Base-by-base conservation (phyloP, 2,797 vertebrate species). In the Fundulus diaphanus region DNA sequence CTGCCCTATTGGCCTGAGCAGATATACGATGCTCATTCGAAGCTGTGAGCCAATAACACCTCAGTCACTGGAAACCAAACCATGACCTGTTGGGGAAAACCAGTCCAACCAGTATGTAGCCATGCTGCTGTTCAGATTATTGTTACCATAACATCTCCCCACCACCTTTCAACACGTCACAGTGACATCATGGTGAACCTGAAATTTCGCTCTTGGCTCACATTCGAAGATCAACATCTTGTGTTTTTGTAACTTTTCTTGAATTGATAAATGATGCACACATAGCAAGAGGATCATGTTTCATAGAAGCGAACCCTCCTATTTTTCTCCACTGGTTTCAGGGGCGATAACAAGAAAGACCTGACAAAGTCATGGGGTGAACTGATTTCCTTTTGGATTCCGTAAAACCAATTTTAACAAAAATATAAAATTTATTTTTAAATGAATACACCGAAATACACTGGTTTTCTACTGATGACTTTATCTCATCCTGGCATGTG, bases 201-300 rank as follows among this genome's bases (percentile, higher is more conserved):
- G 90, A 83, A 82, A 82, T 82, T 87, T 84, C 35, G 70, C 81
- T 71, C 70, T 79, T 71, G 51, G 29, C 74, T 66, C 72, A 54
- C 69, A 72, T 76, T 89, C 89, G 87, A 91, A 89, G 73, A 82
- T 89, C 87, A 92, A 92, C 89, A 92, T 69, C 73, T 73, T 52
- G 22, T 90, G 86, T 91, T 92, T 91, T 88, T 87, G 70, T 86
- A 92, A 89, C 89, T 92, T 89, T 88, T 68, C 76, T 78, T 70
- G 27, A 57, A 68, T 59, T 76, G 54, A 76, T 68, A 76, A 68
- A 57, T 76, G 66, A 76, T 29, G 54, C n/a, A 22, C 40, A 48
- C 73, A 40, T 37, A 40, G 22, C 51, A 2, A 42, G 33, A 2
- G 15, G 15, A 61, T 69, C 74, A 7, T 48, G 42, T 76, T 76